A percentile compares a stretch with the other conserved stretches of the same genome.
Conservation (phyloP, 2,113 vertebrate genomes). For the human (Homo sapiens) region GRCh38 chr4:92908501-92909000, state of each 20-base stretch:
- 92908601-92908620: neutral
- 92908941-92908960: neutral
- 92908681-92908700: neutral
- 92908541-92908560: too few relatives aligned
- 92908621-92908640: neutral
- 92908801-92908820: neutral
- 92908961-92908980: neutral
- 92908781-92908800: neutral
- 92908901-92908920: neutral
- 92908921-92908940: neutral
- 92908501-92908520: fast-evolving
- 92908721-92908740: neutral
- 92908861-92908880: neutral
- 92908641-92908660: neutral
- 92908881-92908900: neutral
- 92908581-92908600: neutral
- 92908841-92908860: neutral
- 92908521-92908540: too few relatives aligned
- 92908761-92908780: neutral
- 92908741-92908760: neutral
- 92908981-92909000: neutral
- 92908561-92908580: neutral
- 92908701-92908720: neutral
- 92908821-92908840: neutral
- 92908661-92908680: neutral